These are phyloP conservation scores for Anabas testudineus DNA, from an alignment of 2,797 vertebrate genomes.

Conservation along the genomic window DNA sequence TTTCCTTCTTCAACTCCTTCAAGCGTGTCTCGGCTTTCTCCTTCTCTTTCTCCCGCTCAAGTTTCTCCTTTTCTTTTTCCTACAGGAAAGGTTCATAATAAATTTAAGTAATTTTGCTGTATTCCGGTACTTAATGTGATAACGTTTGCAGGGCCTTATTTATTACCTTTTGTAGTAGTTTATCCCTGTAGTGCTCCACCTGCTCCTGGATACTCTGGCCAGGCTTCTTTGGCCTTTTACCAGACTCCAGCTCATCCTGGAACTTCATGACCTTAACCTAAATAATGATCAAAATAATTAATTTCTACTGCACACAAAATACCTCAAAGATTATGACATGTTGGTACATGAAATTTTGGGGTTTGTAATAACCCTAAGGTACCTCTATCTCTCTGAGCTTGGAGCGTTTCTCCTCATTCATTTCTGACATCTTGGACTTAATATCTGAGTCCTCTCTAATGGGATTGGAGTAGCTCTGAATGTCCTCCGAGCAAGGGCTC, in stretches of 20 bases:
- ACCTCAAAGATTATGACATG: not conserved
- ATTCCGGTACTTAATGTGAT: not conserved
- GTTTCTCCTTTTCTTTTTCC: conserved; percentile 97
- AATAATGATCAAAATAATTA: not conserved
- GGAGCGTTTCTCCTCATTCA: conserved; percentile 96
- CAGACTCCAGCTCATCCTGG: conserved; percentile 98
- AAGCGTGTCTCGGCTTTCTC: conserved; percentile 92
- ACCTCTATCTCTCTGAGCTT: conserved; percentile 99
- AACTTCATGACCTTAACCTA: conserved; percentile 99
- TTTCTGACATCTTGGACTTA: conserved; percentile 93
- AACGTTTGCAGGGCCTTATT: fast-evolving
- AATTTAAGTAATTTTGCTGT: not conserved
- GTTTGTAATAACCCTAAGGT: not conserved
- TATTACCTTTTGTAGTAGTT: conserved; percentile 93
- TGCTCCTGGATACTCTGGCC: conserved; percentile 97
- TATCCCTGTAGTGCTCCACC: conserved; percentile 98
- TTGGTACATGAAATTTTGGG: too few relatives aligned
- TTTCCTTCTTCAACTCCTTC: conserved; percentile 89
- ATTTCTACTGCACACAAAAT: not conserved
- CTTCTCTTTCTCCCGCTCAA: conserved; percentile 94
- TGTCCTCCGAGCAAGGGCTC: conserved; percentile 91
- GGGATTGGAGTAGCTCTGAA: conserved; percentile 91
- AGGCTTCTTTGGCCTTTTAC: conserved; percentile 96
- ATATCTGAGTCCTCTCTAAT: conserved; percentile 90
- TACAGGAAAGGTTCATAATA: conserved; percentile 58